Evolutionary conservation across 2,113 vertebrate species (phyloP).

Genomic region (Scomber japonicus): DNA sequence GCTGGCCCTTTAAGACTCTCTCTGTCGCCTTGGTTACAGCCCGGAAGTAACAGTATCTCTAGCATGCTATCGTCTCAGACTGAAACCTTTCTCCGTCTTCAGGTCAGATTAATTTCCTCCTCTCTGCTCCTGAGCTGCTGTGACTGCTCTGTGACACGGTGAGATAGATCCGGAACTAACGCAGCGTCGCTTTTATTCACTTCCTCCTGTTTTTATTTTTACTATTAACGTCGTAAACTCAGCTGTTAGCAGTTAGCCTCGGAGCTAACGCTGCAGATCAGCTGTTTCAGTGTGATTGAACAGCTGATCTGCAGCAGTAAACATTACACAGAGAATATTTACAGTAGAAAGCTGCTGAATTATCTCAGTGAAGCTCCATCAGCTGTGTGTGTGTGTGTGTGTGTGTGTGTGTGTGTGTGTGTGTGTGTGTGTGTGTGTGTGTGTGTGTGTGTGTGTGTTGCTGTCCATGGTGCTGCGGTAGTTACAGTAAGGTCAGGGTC

Average conservation of each 20-base stretch:
- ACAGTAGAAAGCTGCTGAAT: too few relatives aligned
- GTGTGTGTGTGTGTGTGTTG: background rate
- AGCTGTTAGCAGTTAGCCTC: conserved; percentile 28
- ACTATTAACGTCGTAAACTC: background rate
- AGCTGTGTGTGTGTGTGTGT: too few relatives aligned
- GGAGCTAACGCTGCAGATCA: background rate
- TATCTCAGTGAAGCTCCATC: background rate
- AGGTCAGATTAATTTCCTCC: too few relatives aligned
- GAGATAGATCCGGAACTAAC: background rate
- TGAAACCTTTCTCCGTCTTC: fast-evolving
- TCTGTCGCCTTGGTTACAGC: conserved; percentile 44
- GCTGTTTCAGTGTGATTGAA: fast-evolving
- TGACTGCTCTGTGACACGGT: background rate
- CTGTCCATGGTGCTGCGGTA: conserved; percentile 64
- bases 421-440: too few relatives aligned
- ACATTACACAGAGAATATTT: background rate
- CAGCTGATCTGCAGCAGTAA: background rate
- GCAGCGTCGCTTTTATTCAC: fast-evolving
- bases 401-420: too few relatives aligned
- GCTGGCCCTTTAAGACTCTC: conserved; percentile 64
- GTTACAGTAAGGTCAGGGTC: too few relatives aligned
- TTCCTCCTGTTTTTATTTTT: too few relatives aligned
- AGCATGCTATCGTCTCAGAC: background rate
- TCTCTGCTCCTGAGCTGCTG: background rate
- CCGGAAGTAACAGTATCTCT: conserved; percentile 11